Percentiles rank a stretch among this genome's conserved stretches.
These are phyloP conservation scores for Taxidea taxus DNA, from an alignment of 2,113 vertebrate genomes.

Conservation along the genomic window DNA sequence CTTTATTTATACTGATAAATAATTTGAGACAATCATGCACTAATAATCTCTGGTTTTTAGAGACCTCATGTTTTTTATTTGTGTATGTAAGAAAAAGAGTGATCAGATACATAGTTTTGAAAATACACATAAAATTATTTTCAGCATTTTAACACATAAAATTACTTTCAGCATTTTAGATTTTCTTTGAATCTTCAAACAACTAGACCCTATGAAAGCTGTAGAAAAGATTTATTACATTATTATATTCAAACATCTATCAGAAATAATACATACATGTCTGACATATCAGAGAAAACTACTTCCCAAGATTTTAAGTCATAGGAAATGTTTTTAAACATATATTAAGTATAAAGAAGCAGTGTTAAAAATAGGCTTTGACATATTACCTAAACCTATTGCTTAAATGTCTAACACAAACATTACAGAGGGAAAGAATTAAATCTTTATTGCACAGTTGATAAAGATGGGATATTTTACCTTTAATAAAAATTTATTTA, in stretches of 20 bases:
- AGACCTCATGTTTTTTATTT: background rate
- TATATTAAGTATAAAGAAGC: conserved; percentile 59
- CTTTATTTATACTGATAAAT: background rate
- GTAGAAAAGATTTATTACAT: background rate
- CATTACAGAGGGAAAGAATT: conserved; percentile 64
- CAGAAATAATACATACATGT: background rate
- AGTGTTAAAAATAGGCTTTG: conserved; percentile 61
- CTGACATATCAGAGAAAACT: background rate
- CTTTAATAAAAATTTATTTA: conserved; percentile 60
- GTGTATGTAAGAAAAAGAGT: background rate
- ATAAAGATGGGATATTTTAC: conserved; percentile 64
- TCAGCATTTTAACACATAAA: background rate
- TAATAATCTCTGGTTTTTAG: background rate
- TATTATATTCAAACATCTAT: background rate
- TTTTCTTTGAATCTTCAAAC: background rate
- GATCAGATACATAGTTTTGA: background rate
- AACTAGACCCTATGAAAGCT: background rate
- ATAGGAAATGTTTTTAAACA: conserved; percentile 69
- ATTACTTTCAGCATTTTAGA: background rate
- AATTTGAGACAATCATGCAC: background rate
- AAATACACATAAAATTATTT: background rate
- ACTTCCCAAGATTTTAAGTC: background rate
- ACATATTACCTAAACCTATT: conserved; percentile 63
- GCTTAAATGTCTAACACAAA: conserved; percentile 40
- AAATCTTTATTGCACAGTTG: conserved; percentile 61